These are phyloP conservation scores for Hepsetus odoe DNA, from an alignment of 2,113 vertebrate genomes.

Conservation along the genomic window DNA sequence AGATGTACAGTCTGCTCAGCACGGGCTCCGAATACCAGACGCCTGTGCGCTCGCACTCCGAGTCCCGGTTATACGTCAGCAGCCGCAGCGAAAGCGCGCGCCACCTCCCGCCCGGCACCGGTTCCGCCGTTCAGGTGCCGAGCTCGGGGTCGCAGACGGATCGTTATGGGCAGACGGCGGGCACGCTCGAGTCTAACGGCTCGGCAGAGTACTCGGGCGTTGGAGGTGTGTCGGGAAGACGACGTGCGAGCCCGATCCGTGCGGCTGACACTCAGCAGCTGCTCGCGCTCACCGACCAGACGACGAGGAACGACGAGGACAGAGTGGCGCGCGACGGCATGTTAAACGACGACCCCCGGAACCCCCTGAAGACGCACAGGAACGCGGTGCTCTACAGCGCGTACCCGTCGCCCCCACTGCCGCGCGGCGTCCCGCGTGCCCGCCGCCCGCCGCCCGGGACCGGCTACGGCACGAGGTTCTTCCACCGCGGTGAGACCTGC, in stretches of 20 bases:
- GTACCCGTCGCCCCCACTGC: constrained; percentile 60
- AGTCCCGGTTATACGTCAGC: constrained; percentile 64
- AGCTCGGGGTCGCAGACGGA: constrained; percentile 29
- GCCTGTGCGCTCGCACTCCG: constrained; percentile 60
- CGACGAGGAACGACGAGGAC: constrained; percentile 34
- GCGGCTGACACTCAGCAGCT: not conserved
- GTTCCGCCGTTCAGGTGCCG: not conserved
- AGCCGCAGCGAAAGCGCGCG: constrained; percentile 50
- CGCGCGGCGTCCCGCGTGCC: constrained; percentile 53
- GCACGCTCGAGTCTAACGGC: constrained; percentile 43
- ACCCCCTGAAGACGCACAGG: constrained; percentile 67
- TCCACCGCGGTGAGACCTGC: constrained; percentile 76
- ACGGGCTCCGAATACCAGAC: constrained; percentile 74
- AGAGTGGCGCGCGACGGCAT: constrained; percentile 54
- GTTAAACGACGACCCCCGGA: constrained; percentile 73
- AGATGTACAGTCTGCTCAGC: constrained; percentile 76
- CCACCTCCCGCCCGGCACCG: constrained; percentile 27
- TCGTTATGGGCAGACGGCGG: constrained; percentile 28
- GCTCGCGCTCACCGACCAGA: not conserved
- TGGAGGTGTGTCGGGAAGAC: constrained; percentile 27
- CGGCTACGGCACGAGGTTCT: constrained; percentile 76
- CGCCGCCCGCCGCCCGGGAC: constrained; percentile 66
- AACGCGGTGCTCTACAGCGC: constrained; percentile 78
- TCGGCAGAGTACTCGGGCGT: constrained; percentile 25
- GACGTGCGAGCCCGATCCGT: not conserved